A percentile compares a stretch with the other conserved stretches of the same genome.
These are phyloP conservation scores for Adelognathus sp. DNA, from an alignment of 2,888 invertebrate genomes.

Conservation along the genomic window DNA sequence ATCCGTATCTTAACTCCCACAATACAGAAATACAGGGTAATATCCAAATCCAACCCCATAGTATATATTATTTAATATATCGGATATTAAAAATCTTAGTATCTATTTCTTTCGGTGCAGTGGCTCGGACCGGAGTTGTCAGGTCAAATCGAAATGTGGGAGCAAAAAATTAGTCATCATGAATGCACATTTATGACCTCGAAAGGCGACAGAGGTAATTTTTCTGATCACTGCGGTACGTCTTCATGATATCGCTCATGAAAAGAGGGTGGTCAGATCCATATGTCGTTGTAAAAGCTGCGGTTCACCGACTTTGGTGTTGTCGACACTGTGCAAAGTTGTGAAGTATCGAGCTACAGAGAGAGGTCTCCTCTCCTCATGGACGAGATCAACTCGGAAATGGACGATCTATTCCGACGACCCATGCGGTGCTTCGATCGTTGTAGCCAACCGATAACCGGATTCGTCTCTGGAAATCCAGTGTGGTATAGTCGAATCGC, in stretches of 20 bases:
- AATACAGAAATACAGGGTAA: too few relatives aligned
- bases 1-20: too few relatives aligned
- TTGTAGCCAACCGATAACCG: conserved; percentile 52
- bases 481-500: conserved; percentile 55
- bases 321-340: conserved; percentile 13
- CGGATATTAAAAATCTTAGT: too few relatives aligned
- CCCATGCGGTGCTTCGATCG: neutral
- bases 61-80: too few relatives aligned
- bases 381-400: conserved; percentile 62
- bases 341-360: conserved; percentile 54
- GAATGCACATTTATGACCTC: neutral
- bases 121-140: neutral
- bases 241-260: neutral
- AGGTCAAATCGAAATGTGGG: neutral
- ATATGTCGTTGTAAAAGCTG: conserved; percentile 29
- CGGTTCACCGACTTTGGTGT: conserved; percentile 12
- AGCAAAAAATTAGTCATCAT: neutral
- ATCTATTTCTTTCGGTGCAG: too few relatives aligned
- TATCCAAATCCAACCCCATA: too few relatives aligned
- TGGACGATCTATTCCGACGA: conserved; percentile 60
- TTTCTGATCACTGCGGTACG: neutral
- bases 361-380: conserved; percentile 45
- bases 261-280: neutral
- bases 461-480: conserved; percentile 61
- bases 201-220: neutral